These are phyloP conservation scores for Apogon hyalosoma DNA, from an alignment of 2,797 vertebrate species.

Conservation along the genomic window DNA sequence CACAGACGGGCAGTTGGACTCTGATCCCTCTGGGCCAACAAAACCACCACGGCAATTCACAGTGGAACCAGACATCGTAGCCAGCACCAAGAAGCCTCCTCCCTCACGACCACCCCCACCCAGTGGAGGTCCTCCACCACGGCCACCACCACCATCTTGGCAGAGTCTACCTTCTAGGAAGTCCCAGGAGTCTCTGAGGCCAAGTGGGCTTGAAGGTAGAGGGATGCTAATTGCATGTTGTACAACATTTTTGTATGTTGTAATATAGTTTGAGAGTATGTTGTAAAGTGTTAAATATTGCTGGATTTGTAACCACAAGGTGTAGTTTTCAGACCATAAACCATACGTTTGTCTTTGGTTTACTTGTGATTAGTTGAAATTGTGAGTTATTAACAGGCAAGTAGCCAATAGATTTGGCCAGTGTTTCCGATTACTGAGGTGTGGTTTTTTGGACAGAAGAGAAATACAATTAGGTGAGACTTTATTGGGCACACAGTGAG, in stretches of 20 bases:
- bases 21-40: constrained; percentile 85
- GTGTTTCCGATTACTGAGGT: neutral
- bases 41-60: constrained; percentile 93
- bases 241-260: neutral
- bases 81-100: constrained; percentile 95
- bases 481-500: neutral
- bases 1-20: constrained; percentile 72
- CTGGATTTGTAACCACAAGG: neutral
- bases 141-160: constrained; percentile 92
- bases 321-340: neutral
- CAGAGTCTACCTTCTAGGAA: constrained; percentile 91
- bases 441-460: neutral
- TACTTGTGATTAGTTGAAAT: neutral
- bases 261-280: neutral
- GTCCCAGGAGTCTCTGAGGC: constrained; percentile 89
- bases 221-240: neutral
- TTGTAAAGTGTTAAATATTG: neutral
- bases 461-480: neutral
- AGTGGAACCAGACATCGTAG: constrained; percentile 96
- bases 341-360: neutral
- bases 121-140: constrained; percentile 88
- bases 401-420: neutral
- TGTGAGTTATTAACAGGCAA: neutral
- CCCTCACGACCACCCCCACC: constrained; percentile 93
- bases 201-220: constrained; percentile 89